Percentiles rank a stretch among this genome's conserved stretches.
Conservation (phyloP, 2,888 invertebrate genomes). For the Sinodicranocentrus sp. region DNA sequence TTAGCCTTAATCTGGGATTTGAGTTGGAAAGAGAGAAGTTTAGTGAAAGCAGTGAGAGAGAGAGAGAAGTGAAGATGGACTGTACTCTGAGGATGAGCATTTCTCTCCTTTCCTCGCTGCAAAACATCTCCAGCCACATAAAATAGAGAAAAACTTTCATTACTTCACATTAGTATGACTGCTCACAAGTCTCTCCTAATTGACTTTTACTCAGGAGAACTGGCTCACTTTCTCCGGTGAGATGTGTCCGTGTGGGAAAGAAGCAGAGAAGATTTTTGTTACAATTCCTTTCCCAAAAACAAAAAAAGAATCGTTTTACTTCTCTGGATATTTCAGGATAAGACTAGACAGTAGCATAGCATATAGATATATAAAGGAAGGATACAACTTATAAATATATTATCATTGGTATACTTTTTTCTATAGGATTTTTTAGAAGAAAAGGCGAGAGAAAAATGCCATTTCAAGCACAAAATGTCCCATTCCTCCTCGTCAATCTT, state of each 20-base stretch:
- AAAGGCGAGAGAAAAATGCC: constrained; percentile 22
- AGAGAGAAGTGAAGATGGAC: constrained; percentile 53
- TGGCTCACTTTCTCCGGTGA: constrained; percentile 47
- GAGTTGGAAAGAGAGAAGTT: constrained; percentile 46
- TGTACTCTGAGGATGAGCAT: constrained; percentile 27
- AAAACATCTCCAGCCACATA: constrained; percentile 32
- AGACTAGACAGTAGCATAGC: no score
- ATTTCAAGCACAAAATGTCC: constrained; percentile 51
- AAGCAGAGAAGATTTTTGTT: no score
- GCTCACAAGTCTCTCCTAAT: constrained; percentile 66
- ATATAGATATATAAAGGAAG: no score
- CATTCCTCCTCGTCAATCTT: constrained; percentile 60
- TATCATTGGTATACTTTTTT: background rate
- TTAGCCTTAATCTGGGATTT: constrained; percentile 57
- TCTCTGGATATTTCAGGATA: no score
- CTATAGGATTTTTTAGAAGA: background rate
- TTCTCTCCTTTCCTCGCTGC: no score
- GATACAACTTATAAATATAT: no score
- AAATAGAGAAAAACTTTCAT: constrained; percentile 59
- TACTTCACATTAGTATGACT: constrained; percentile 65
- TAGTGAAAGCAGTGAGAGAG: constrained; percentile 25
- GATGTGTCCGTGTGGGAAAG: constrained; percentile 17
- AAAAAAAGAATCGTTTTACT: no score
- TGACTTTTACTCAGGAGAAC: constrained; percentile 64
- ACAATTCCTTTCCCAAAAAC: no score